Base-by-base conservation (phyloP, 2,888 invertebrate genomes). In the Abrostola tripartita region DNA sequence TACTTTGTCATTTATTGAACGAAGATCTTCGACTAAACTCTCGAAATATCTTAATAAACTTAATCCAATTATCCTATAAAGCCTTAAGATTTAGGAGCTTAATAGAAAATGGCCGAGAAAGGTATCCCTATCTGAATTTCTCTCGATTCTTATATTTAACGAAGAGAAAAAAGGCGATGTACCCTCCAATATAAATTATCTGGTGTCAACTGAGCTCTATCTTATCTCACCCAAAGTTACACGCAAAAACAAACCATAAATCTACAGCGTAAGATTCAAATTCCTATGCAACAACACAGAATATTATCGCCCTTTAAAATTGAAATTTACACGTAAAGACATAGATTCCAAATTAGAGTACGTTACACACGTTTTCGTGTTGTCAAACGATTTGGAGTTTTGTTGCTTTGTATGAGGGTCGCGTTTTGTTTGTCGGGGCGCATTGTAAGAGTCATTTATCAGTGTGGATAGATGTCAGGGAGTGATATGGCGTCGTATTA, bases 111-210 rank as follows among this genome's bases (percentile, higher is more conserved):
- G 63, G 60, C 58, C 50, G 49, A 58, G 65, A 71, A 78, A 71
- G 73, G 65, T 74, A 75, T 79, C 76, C 79, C 82, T 74, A 68
- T 71, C 72, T 71, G 80, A 82, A 83, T 79, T 77, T 72, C 72
- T 72, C 74, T 76, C 74, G 71, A 83, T 82, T 82, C 79, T 81
- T 78, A 78, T 74, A 76, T 76, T 81, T 80, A 83, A 83, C 80
- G 78, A 81, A 82, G 78, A 83, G 79, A 84, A 86, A 78, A 79
- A 78, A 64, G 52, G 60, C 76, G 40, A 78, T 73, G 73, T 78
- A 73, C 76, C 78, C 73, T 76, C 79, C 82, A 80, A 87, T 85
- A 88, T 89, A 90, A 88, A 90, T 90, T 89, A 89, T 86, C 86
- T 85, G 81, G 83, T 88, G 88, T 87, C 88, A 87, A 86, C 85